A percentile compares a stretch with the other conserved stretches of the same genome.
phyloP scores from a whole-genome alignment of 2,113 vertebrate species.

The Hyaena hyaena region DNA sequence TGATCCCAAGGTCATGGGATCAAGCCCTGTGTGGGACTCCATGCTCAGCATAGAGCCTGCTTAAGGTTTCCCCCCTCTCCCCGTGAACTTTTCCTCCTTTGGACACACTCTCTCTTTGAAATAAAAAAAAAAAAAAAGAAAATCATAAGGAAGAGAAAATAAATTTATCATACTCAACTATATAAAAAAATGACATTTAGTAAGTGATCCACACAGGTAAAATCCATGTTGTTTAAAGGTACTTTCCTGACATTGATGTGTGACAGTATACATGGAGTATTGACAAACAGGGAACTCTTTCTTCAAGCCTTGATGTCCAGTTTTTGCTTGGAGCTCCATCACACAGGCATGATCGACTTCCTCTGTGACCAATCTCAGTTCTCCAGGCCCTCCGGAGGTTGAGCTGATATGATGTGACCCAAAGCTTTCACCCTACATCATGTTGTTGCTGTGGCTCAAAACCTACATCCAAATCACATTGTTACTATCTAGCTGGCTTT shows the following conservation, averaged over 20 bases:
- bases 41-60: too few species aligned
- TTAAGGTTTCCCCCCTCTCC: too few species aligned
- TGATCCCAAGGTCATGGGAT: too few species aligned
- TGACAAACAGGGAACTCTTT: not conserved
- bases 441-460: not conserved
- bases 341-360: not conserved
- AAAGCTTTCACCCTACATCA: not conserved
- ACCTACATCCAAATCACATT: not conserved
- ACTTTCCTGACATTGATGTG: not conserved
- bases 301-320: not conserved
- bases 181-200: not conserved
- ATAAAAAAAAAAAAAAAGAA: not conserved
- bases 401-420: not conserved
- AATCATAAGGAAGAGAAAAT: not conserved
- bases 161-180: not conserved
- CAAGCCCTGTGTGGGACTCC: too few species aligned
- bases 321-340: not conserved
- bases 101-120: too few species aligned
- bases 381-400: not conserved
- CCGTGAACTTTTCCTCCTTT: too few species aligned
- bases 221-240: not conserved
- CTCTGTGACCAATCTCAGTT: not conserved
- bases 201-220: not conserved
- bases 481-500: not conserved
- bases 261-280: not conserved